Evolutionary conservation across 2,888 invertebrate genomes (phyloP).

Genomic region (Beris morrisii): DNA sequence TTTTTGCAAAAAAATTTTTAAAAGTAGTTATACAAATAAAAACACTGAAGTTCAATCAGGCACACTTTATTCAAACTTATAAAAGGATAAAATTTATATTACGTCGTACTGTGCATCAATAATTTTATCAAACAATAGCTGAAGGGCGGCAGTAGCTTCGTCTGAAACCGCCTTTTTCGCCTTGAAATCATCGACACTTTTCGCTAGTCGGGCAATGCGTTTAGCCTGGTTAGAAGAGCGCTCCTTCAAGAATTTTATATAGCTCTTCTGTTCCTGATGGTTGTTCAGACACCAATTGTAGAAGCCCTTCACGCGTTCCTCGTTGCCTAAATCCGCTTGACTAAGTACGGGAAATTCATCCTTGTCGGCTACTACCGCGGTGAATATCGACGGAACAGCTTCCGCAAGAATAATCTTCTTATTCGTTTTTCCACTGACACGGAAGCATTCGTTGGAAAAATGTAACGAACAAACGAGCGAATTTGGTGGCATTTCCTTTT

Average conservation of each 20-base stretch:
- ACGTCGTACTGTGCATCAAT: conserved; percentile 34
- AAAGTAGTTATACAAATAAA: too few species aligned
- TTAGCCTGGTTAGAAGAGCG: conserved; percentile 1
- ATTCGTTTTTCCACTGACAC: neutral
- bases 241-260: conserved; percentile 13
- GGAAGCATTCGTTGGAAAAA: conserved; percentile 8
- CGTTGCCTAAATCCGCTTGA: conserved; percentile 5
- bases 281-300: conserved; percentile 26
- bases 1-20: too few species aligned
- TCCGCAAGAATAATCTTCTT: conserved; percentile 15
- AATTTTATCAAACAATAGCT: conserved; percentile 34
- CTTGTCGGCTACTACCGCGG: neutral
- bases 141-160: conserved; percentile 25
- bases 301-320: conserved; percentile 11
- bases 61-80: too few species aligned
- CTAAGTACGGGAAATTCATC: conserved; percentile 14
- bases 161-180: conserved; percentile 23
- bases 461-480: conserved; percentile 12
- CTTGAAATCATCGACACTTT: conserved; percentile 33
- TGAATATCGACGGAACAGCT: conserved; percentile 27
- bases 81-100: conserved; percentile 32
- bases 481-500: conserved; percentile 6
- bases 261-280: conserved; percentile 15
- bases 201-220: conserved; percentile 19
- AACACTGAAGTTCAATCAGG: too few species aligned